Evolutionary conservation across 2,113 vertebrate genomes (phyloP).

Genomic region (Antennarius striatus): DNA sequence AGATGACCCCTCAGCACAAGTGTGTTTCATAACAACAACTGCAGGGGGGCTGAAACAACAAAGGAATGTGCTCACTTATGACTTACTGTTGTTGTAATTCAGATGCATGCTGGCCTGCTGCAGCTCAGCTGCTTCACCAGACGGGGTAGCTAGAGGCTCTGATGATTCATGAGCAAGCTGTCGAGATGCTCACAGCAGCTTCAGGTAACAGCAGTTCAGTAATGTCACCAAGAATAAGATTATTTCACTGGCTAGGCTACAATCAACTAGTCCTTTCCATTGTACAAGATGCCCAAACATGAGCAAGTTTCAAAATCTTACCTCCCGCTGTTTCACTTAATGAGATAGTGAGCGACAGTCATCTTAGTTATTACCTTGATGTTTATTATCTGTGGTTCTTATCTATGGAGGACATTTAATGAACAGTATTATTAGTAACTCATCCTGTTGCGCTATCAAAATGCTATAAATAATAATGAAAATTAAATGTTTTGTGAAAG

Average conservation of each 20-base stretch:
- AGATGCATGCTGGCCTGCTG: constrained; percentile 13
- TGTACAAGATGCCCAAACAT: too few species aligned
- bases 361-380: too few species aligned
- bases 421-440: too few species aligned
- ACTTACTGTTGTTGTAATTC: constrained; percentile 27
- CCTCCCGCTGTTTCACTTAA: too few species aligned
- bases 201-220: constrained; percentile 11
- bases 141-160: constrained; percentile 57
- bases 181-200: background rate
- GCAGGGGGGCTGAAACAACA: constrained; percentile 43
- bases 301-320: too few species aligned
- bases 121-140: constrained; percentile 34
- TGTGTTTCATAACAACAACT: constrained; percentile 61
- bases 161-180: background rate
- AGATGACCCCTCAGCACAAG: constrained; percentile 23
- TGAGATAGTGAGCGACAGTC: background rate
- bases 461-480: too few species aligned
- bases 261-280: background rate
- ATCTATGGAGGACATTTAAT: background rate
- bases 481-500: background rate
- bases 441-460: background rate
- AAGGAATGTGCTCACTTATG: constrained; percentile 14
- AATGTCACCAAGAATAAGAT: constrained; percentile 22
- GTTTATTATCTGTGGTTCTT: too few species aligned
- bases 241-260: constrained; percentile 10